Evolutionary conservation across 37 sponge, comb jelly and placozoan genomes (phyloP), one percentile per base, ranked within the genome.

Genomic region (Ephydatia muelleri): DNA sequence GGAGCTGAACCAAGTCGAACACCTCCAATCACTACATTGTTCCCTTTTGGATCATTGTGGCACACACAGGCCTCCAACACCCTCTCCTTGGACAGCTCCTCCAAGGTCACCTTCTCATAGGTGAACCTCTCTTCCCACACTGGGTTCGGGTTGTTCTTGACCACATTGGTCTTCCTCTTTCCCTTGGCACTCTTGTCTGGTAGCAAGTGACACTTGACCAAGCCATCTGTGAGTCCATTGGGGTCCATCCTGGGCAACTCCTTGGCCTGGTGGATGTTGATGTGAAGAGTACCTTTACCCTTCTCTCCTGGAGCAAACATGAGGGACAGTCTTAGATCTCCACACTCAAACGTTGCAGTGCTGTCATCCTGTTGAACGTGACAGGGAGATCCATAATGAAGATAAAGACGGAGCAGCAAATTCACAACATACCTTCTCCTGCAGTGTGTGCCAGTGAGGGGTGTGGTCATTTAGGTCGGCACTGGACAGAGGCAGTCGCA

Each of bases 51-150:
- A 28, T 84, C 67, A 25, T 37, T 72, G 66, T 92, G 88, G 88
- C 92, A 92, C 28, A 87, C 88, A 2, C 88, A 84, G 66, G 87
- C 84, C 65, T 92, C 92, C 49, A 92, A 57, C 8, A 83, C 87
- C 36, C 92, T 67, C 31, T 76, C 84, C 21, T 39, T 49, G 26
- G 70, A 28, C 27, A 92, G 84, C 76, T 92, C 88, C 48, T 74
- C 77, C 16, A 87, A 43, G 49, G 27, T 29, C 39, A 92, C 67
- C 29, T 39, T n/a, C 35, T 82, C 76, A 67, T 84, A 92, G 74
- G 65, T 36, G n/a, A 87, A 70, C 67, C 76, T 31, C 39, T 92
- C 88, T 38, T 87, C 67, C 92, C 92, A 92, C 76, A 87, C 84
- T 25, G 92, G 92, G 67, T 83, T 86, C 28, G 33, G 78, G 57